Conservation (phyloP, 1,140 invertebrate species). For the Drosophila leontia region DNA sequence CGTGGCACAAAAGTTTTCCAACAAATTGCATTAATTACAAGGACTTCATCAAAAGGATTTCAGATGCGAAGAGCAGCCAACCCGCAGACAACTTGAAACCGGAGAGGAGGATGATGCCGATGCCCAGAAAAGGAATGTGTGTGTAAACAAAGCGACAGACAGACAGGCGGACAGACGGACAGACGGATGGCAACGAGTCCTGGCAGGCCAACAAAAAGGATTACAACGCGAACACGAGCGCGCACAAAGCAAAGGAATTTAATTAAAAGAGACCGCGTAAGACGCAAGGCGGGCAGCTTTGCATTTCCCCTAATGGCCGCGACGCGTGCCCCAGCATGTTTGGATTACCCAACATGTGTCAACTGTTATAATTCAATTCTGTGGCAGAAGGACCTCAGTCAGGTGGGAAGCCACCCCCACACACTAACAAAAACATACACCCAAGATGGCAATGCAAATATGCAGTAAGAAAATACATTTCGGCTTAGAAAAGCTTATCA, state of each 20-base stretch:
- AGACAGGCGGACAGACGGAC: background rate
- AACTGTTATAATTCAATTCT: slow-evolving; percentile 63
- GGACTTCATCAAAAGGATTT: slow-evolving; percentile 71
- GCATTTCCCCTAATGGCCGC: slow-evolving; percentile 43
- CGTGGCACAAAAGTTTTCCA: slow-evolving; percentile 32
- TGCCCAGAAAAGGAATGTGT: slow-evolving; percentile 55
- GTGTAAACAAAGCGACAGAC: slow-evolving; percentile 61
- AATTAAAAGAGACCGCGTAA: slow-evolving; percentile 66
- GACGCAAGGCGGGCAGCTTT: slow-evolving; percentile 26
- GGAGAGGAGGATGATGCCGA: slow-evolving; percentile 26
- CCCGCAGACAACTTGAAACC: slow-evolving; percentile 46
- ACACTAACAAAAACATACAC: background rate
- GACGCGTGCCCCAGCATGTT: slow-evolving; percentile 35
- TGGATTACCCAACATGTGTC: slow-evolving; percentile 60
- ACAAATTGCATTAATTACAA: slow-evolving; percentile 81
- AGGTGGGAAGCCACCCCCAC: slow-evolving; percentile 1
- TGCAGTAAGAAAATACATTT: background rate
- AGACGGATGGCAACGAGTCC: slow-evolving; percentile 23
- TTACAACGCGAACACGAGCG: slow-evolving; percentile 65
- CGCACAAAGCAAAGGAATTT: slow-evolving; percentile 76
- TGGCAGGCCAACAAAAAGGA: slow-evolving; percentile 63
- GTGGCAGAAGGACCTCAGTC: slow-evolving; percentile 7
- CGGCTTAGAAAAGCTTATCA: background rate
- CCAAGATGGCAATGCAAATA: background rate
- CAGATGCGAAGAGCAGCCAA: slow-evolving; percentile 30